phyloP scores from a whole-genome alignment of 2,888 invertebrate species.

The Ophion slaviceki region DNA sequence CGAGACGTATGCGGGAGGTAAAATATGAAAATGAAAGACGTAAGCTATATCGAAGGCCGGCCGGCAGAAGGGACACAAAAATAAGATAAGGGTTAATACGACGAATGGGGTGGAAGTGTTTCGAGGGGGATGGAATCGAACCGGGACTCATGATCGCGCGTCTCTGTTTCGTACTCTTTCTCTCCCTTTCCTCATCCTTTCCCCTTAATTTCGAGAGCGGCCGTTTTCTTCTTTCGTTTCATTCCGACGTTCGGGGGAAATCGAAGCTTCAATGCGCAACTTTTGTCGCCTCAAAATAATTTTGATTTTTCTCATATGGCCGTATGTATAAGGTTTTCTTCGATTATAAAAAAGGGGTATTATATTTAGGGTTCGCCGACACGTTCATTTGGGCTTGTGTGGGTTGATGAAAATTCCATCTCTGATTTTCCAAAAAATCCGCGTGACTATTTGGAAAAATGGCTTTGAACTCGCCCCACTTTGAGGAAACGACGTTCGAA shows the following conservation, averaged over 20 bases:
- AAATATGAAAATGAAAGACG: slow-evolving; percentile 9
- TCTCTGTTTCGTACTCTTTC: slow-evolving; percentile 13
- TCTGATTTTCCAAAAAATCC: no score
- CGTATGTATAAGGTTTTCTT: no score
- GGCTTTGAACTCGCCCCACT: no score
- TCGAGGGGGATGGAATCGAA: slow-evolving; percentile 9
- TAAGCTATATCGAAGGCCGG: not conserved
- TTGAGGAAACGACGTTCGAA: no score
- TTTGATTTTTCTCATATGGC: no score
- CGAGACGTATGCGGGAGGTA: not conserved
- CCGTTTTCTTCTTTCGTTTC: not conserved
- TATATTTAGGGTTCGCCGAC: no score
- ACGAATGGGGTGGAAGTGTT: not conserved
- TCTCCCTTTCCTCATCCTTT: slow-evolving; percentile 28
- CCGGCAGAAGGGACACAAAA: not conserved
- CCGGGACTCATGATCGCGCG: slow-evolving; percentile 1
- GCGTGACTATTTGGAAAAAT: no score
- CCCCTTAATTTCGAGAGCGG: not conserved
- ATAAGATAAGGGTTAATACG: not conserved
- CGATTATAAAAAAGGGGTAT: no score
- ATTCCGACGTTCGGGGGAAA: not conserved
- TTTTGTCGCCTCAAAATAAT: not conserved
- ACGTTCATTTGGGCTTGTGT: no score
- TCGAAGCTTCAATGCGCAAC: not conserved
- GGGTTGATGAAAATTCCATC: no score